These are phyloP conservation scores for Anguilla obscura DNA, from an alignment of 2,797 vertebrate species.

Conservation along the genomic window DNA sequence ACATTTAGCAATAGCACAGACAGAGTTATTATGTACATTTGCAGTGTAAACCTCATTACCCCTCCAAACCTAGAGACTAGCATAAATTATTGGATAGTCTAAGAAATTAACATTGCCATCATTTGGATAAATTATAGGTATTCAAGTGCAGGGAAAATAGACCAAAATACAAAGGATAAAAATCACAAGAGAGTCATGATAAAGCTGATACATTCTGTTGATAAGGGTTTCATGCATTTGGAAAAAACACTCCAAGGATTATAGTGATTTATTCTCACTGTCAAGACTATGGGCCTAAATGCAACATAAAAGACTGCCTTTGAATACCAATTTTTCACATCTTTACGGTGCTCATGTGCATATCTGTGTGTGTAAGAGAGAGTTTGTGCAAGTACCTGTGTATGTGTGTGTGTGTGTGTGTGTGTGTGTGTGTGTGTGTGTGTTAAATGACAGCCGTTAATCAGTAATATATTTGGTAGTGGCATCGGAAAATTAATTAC, in stretches of 20 bases:
- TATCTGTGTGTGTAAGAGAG: not conserved
- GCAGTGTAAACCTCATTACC: not conserved
- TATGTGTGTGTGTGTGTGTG: not conserved
- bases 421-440: not conserved
- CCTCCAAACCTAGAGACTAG: not conserved
- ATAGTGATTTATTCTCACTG: not conserved
- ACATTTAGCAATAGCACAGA: too few species aligned
- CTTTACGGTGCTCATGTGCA: not conserved
- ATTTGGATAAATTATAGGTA: not conserved
- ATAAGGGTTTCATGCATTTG: not conserved
- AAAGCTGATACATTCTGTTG: not conserved
- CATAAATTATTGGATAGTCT: not conserved
- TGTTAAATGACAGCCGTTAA: not conserved
- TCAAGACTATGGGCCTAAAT: not conserved
- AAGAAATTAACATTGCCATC: not conserved
- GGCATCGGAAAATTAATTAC: not conserved
- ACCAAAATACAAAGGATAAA: not conserved
- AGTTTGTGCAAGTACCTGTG: not conserved
- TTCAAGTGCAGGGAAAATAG: not conserved
- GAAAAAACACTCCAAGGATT: not conserved
- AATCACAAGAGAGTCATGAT: not conserved
- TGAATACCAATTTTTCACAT: not conserved
- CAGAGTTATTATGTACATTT: too few species aligned
- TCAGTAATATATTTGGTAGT: not conserved
- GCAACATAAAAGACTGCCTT: not conserved